Evolutionary conservation across 2,888 invertebrate genomes (phyloP).

Genomic region (Sphaerophoria taeniata): DNA sequence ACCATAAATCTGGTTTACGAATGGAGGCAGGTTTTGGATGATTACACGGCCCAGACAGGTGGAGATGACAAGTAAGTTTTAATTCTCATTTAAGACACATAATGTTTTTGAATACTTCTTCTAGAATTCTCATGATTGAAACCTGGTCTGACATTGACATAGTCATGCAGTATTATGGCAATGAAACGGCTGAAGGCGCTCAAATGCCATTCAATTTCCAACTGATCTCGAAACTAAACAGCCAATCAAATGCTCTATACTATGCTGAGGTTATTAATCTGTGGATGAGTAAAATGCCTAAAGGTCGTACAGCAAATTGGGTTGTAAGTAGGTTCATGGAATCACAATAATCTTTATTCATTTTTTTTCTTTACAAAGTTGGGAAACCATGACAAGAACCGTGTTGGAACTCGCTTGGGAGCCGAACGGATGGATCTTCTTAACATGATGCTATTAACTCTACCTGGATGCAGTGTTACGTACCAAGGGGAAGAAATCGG

Average conservation of each 20-base stretch:
- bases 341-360: background rate
- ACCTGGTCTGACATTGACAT: slow-evolving; percentile 85
- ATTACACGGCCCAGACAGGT: slow-evolving; percentile 80
- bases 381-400: slow-evolving; percentile 67
- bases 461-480: slow-evolving; percentile 93
- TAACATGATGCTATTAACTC: slow-evolving; percentile 90
- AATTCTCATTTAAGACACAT: background rate
- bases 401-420: slow-evolving; percentile 87
- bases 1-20: slow-evolving; percentile 85
- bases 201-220: slow-evolving; percentile 77
- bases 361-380: background rate
- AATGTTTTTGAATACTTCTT: background rate
- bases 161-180: slow-evolving; percentile 86
- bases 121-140: slow-evolving; percentile 85
- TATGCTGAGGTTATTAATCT: slow-evolving; percentile 84
- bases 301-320: slow-evolving; percentile 86
- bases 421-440: slow-evolving; percentile 86
- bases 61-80: slow-evolving; percentile 77
- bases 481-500: slow-evolving; percentile 95
- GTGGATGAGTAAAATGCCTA: slow-evolving; percentile 86
- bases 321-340: slow-evolving; percentile 84
- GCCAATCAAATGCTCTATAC: slow-evolving; percentile 83
- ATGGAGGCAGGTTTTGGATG: slow-evolving; percentile 85
- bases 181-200: slow-evolving; percentile 71
- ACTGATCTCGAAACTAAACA: slow-evolving; percentile 84